Evolutionary conservation across 30 jellyfish, hydroid and myxozoan genomes (phyloP).

Genomic region (Aurelia aurita complex sp. Pacific): DNA sequence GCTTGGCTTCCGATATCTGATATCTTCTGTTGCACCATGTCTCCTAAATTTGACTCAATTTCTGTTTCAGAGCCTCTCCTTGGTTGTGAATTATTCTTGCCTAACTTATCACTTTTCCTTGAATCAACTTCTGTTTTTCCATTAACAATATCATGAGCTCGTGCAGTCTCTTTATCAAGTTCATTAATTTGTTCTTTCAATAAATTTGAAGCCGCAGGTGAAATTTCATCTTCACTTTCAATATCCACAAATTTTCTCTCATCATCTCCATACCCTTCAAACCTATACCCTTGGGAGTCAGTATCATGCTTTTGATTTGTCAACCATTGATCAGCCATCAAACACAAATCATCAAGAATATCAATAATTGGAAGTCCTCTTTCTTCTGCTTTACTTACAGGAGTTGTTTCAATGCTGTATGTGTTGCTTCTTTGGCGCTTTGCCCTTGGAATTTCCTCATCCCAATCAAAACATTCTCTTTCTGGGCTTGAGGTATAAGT

Average conservation of each 20-base stretch:
- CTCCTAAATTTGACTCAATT: constrained; percentile 5
- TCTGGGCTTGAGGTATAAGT: constrained; percentile 16
- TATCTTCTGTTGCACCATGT: constrained; percentile 33
- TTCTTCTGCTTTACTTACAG: constrained; percentile 69
- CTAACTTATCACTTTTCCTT: neutral
- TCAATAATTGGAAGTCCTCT: constrained; percentile 93
- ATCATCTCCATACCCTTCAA: neutral
- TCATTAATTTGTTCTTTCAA: constrained; percentile 31
- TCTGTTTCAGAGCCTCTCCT: neutral
- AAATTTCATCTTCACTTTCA: constrained; percentile 49
- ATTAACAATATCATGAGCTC: neutral
- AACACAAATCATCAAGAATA: constrained; percentile 87
- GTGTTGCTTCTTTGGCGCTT: constrained; percentile 71
- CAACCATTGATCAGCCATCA: constrained; percentile 84
- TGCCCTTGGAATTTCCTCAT: constrained; percentile 14
- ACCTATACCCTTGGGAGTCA: neutral
- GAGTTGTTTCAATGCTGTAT: constrained; percentile 66
- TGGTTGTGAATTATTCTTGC: neutral
- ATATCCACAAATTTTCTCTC: neutral
- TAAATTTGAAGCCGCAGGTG: constrained; percentile 37
- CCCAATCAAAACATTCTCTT: neutral
- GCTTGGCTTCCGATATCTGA: constrained; percentile 63
- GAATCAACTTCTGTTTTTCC: neutral
- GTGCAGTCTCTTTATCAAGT: constrained; percentile 44
- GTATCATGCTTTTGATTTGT: constrained; percentile 28